Evolutionary conservation across 2,113 vertebrate genomes (phyloP).

Genomic region (Aphyosemion australe): DNA sequence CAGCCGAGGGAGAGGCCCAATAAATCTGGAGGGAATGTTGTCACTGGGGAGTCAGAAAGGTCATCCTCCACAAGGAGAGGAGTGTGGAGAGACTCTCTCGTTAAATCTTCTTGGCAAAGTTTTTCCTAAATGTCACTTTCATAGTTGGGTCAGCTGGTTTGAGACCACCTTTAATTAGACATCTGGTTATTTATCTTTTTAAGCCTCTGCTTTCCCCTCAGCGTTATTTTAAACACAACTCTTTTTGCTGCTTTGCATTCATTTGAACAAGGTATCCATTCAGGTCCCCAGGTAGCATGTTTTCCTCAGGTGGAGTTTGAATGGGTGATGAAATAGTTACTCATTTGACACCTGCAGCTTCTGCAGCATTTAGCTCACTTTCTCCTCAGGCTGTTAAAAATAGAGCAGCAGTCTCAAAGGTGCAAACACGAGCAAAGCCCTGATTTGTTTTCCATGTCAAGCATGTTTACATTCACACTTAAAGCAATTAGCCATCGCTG

Average conservation of each 20-base stretch:
- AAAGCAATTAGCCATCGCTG: conserved; percentile 1
- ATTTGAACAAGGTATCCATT: conserved; percentile 11
- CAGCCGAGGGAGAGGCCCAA: conserved; percentile 65
- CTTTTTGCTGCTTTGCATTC: neutral
- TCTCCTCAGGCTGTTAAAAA: conserved; percentile 34
- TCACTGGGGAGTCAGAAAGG: conserved; percentile 76
- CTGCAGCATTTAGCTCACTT: conserved; percentile 11
- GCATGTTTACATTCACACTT: conserved; percentile 35
- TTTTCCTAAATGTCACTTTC: conserved; percentile 77
- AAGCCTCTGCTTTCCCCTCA: conserved; percentile 12
- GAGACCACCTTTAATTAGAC: conserved; percentile 61
- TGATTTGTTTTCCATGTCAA: conserved; percentile 37
- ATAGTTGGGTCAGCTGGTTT: conserved; percentile 53
- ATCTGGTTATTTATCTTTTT: conserved; percentile 41
- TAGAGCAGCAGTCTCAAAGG: conserved; percentile 35
- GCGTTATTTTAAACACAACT: conserved; percentile 21
- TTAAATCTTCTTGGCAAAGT: conserved; percentile 70
- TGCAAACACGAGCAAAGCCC: conserved; percentile 39
- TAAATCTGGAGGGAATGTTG: conserved; percentile 77
- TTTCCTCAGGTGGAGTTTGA: conserved; percentile 16
- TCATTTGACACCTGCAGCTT: conserved; percentile 45
- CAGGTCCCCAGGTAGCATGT: conserved; percentile 4
- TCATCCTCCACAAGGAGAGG: conserved; percentile 71
- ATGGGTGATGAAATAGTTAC: conserved; percentile 32
- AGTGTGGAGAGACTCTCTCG: conserved; percentile 64